Conservation (phyloP, 2,888 invertebrate genomes). For the Sisyra nigra region DNA sequence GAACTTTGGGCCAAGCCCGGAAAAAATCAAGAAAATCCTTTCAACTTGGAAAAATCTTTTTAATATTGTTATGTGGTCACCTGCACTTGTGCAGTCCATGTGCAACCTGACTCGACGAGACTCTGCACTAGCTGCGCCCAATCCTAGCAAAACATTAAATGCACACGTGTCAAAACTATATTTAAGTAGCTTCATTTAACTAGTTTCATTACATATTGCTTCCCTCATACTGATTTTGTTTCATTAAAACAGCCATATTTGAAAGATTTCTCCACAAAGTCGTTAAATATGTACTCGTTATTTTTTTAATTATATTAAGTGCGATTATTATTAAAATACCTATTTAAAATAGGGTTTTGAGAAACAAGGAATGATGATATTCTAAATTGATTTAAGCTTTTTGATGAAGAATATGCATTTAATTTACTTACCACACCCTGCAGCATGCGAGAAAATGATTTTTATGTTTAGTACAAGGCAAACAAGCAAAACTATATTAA, state of each 20-base stretch:
- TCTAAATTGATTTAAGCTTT: too few species aligned
- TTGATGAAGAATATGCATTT: too few species aligned
- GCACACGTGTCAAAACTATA: constrained; percentile 4
- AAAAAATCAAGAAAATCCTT: too few species aligned
- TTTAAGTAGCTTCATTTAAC: background rate
- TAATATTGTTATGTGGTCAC: constrained; percentile 29
- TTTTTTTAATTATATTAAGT: background rate
- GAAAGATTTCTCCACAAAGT: too few species aligned
- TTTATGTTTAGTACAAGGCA: background rate
- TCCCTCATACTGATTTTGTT: constrained; percentile 9
- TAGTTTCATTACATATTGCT: background rate
- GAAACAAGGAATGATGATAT: too few species aligned
- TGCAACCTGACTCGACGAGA: constrained; percentile 70
- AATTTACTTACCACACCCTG: constrained; percentile 20
- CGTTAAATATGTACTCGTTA: too few species aligned
- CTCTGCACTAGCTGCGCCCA: constrained; percentile 77
- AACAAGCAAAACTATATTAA: constrained; percentile 1
- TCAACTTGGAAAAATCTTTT: background rate
- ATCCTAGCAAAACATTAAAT: constrained; percentile 37
- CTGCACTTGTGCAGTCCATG: constrained; percentile 63
- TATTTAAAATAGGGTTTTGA: background rate
- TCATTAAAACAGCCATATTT: constrained; percentile 13
- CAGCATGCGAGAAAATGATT: constrained; percentile 8
- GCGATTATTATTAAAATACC: background rate
- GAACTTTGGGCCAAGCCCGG: too few species aligned